Conservation (phyloP, 1,140 invertebrate genomes). For the Rhysida immarginata region DNA sequence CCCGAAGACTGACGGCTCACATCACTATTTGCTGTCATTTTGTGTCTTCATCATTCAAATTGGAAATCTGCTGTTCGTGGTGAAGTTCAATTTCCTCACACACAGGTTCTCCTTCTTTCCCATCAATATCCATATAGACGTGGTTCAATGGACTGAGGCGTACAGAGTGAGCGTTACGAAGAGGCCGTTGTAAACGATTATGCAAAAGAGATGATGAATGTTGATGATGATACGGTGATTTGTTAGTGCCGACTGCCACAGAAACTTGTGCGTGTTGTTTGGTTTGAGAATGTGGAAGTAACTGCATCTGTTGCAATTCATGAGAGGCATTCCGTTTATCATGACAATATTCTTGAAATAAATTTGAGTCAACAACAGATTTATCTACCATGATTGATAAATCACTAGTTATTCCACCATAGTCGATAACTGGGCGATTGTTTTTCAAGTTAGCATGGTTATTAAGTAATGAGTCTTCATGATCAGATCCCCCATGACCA, state of each 20-base stretch:
- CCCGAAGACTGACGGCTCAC: constrained; percentile 57
- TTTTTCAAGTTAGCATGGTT: constrained; percentile 13
- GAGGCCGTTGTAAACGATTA: constrained; percentile 14
- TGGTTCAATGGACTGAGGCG: constrained; percentile 41
- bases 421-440: constrained; percentile 15
- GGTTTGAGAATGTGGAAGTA: constrained; percentile 18
- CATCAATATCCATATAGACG: constrained; percentile 46
- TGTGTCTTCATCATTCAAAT: constrained; percentile 60
- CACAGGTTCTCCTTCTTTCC: constrained; percentile 50
- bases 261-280: constrained; percentile 18
- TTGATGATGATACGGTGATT: constrained; percentile 19
- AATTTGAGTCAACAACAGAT: constrained; percentile 26
- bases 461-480: constrained; percentile 44
- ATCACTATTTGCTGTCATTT: constrained; percentile 57
- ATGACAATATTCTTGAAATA: constrained; percentile 27
- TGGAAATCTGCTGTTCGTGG: constrained; percentile 36
- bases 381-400: constrained; percentile 19
- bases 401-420: constrained; percentile 7
- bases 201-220: constrained; percentile 1
- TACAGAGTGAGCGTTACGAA: constrained; percentile 14
- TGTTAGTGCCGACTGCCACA: background rate
- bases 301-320: constrained; percentile 19
- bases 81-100: constrained; percentile 59
- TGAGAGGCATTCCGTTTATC: constrained; percentile 27
- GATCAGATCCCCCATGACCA: constrained; percentile 44